Conservation (phyloP, 2,888 invertebrate species). For the Heliconius sara region DNA sequence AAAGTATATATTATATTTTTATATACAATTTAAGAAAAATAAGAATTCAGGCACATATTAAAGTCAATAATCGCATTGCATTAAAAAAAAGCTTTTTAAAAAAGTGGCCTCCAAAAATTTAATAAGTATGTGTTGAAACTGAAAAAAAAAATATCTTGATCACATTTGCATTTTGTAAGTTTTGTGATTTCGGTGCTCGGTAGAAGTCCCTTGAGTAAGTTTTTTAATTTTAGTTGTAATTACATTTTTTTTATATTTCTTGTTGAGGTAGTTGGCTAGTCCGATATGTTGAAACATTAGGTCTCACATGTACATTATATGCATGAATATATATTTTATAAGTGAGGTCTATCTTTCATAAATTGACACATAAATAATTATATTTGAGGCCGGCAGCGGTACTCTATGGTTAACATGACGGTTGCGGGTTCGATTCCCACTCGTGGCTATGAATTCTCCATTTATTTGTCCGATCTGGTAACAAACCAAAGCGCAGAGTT, state of each 20-base stretch:
- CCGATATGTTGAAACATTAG: constrained; percentile 58
- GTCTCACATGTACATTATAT: constrained; percentile 45
- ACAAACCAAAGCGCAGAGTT: too few relatives aligned
- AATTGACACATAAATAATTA: neutral
- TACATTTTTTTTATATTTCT: constrained; percentile 33
- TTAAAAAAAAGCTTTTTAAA: neutral
- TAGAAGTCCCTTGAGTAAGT: constrained; percentile 47
- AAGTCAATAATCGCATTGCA: neutral
- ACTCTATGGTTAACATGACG: neutral
- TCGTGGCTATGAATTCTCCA: neutral
- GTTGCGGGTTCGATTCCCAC: neutral
- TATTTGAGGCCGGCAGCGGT: neutral
- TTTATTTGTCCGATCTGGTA: neutral
- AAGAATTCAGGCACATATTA: neutral
- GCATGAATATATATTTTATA: neutral
- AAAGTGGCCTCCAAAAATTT: neutral
- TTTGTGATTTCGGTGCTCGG: constrained; percentile 66
- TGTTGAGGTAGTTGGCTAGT: constrained; percentile 71
- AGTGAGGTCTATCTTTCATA: neutral
- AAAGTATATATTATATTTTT: constrained; percentile 3
- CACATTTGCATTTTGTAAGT: constrained; percentile 1
- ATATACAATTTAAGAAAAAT: neutral
- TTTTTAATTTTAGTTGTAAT: constrained; percentile 42
- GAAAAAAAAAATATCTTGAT: neutral
- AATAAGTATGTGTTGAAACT: neutral